phyloP scores from a whole-genome alignment of 2,888 invertebrate genomes.

The Drosophila testacea region DNA sequence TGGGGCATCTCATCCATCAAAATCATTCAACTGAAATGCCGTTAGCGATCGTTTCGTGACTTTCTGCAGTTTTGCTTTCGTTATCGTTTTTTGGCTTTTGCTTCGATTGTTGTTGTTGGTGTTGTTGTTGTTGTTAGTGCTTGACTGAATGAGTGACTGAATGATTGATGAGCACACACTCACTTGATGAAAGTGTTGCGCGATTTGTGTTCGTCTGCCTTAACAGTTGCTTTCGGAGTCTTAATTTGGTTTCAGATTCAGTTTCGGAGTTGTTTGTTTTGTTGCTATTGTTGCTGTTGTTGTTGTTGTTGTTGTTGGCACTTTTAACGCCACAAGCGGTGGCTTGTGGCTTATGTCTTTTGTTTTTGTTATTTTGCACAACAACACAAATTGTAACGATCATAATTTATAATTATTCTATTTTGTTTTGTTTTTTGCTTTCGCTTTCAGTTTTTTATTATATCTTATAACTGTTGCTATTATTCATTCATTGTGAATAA shows the following conservation, averaged over 20 bases:
- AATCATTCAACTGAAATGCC: conserved; percentile 21
- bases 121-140: conserved; percentile 3
- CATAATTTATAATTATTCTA: conserved; percentile 48
- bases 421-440: conserved; percentile 34
- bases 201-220: conserved; percentile 47
- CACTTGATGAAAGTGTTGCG: conserved; percentile 61
- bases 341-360: conserved; percentile 16
- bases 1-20: conserved; percentile 23
- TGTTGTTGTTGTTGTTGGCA: conserved; percentile 14
- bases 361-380: conserved; percentile 23
- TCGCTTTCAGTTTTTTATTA: conserved; percentile 2
- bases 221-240: conserved; percentile 15
- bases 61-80: conserved; percentile 49
- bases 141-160: conserved; percentile 36
- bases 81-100: conserved; percentile 18
- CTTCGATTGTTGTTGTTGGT: conserved; percentile 8
- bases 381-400: conserved; percentile 35
- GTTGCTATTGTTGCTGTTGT: conserved; percentile 1
- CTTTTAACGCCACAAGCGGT: conserved; percentile 31
- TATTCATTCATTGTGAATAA: conserved; percentile 20
- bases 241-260: conserved; percentile 2
- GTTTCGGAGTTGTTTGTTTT: conserved; percentile 18
- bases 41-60: conserved; percentile 48
- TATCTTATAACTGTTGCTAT: conserved; percentile 22
- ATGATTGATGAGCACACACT: conserved; percentile 60